phyloP scores from a whole-genome alignment of 2,888 invertebrate genomes.

The Noctua janthe region DNA sequence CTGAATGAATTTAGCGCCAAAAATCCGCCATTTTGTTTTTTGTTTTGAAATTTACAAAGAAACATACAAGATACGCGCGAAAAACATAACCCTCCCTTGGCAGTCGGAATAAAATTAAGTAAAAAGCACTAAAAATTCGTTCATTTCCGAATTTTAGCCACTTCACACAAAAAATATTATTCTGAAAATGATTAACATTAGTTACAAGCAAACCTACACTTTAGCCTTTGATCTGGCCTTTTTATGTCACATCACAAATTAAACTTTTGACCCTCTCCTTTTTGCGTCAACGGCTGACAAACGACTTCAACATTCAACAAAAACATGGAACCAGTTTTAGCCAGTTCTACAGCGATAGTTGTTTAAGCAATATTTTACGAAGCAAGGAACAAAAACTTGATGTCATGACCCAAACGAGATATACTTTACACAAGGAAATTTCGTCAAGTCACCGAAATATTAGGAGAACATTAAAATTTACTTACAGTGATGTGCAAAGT shows the following conservation, averaged over 20 bases:
- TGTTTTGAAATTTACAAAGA: too few species aligned
- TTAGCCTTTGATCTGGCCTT: conserved; percentile 12
- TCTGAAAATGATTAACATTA: background rate
- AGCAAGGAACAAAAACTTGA: conserved; percentile 60
- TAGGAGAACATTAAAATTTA: conserved; percentile 73
- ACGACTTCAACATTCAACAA: conserved; percentile 24
- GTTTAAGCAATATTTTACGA: conserved; percentile 59
- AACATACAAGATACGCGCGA: too few species aligned
- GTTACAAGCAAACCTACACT: background rate
- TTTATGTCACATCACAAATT: conserved; percentile 13
- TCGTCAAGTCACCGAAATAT: conserved; percentile 70
- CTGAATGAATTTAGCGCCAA: too few species aligned
- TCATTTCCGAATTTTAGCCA: background rate
- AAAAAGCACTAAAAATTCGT: background rate
- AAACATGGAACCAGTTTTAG: conserved; percentile 36
- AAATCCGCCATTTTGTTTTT: too few species aligned
- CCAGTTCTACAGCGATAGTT: conserved; percentile 37
- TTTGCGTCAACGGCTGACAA: conserved; percentile 32
- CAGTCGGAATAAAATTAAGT: background rate
- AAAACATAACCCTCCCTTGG: too few species aligned
- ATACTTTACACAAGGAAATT: conserved; percentile 58
- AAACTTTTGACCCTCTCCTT: conserved; percentile 27
- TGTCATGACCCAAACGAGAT: conserved; percentile 66
- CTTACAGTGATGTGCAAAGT: conserved; percentile 70
- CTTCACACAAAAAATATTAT: background rate